Conservation (phyloP, 2,113 vertebrate genomes). For the Cyprinodon tularosa region DNA sequence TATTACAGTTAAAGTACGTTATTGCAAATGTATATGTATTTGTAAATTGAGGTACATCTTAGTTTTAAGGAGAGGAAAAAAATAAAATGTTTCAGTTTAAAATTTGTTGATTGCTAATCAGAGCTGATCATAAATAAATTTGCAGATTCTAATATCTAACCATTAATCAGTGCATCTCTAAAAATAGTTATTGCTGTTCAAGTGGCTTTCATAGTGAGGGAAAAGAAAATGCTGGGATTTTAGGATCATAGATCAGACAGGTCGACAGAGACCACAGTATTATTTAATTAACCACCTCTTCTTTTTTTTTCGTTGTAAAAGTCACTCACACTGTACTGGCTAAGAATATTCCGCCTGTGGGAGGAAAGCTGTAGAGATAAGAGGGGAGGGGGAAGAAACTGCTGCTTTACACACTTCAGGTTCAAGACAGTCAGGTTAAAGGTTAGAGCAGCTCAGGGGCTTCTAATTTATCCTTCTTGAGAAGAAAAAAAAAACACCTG, state of each 20-base stretch:
- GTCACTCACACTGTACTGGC: conserved; percentile 54
- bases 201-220: conserved; percentile 28
- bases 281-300: conserved; percentile 76
- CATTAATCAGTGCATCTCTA: no score
- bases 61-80: background rate
- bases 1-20: no score
- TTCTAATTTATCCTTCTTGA: conserved; percentile 8
- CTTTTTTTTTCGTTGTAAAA: conserved; percentile 39
- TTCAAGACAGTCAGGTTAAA: conserved; percentile 61
- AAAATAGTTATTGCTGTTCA: conserved; percentile 39
- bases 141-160: no score
- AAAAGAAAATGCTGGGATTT: conserved; percentile 35
- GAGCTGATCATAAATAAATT: no score
- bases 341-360: conserved; percentile 57
- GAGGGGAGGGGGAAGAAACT: conserved; percentile 15
- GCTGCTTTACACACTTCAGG: conserved; percentile 40
- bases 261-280: conserved; percentile 66
- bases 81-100: background rate
- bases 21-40: no score
- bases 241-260: conserved; percentile 65
- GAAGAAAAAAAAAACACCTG: conserved; percentile 12
- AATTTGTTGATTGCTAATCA: no score
- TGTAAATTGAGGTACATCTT: background rate
- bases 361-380: conserved; percentile 35
- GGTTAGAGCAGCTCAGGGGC: conserved; percentile 47